phyloP scores from a whole-genome alignment of 1,140 invertebrate species.

The Temnothorax nylanderi region DNA sequence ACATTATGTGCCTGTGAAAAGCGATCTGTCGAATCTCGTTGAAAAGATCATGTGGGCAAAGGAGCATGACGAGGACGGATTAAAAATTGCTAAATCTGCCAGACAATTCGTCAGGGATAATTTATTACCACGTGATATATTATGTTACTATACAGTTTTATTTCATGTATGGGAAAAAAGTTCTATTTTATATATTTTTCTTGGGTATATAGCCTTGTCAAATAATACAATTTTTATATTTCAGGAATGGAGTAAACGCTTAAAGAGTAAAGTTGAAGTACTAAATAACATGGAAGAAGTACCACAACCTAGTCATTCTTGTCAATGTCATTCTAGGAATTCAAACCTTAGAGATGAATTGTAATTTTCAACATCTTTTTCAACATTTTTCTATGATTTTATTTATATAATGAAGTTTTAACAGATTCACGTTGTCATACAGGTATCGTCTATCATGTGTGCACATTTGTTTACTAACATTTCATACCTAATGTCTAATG shows the following conservation, averaged over 20 bases:
- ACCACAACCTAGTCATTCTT: conserved; percentile 86
- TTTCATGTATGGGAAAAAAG: conserved; percentile 88
- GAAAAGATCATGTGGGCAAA: conserved; percentile 93
- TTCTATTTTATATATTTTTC: conserved; percentile 66
- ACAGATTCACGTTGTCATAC: not conserved
- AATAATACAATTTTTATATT: conserved; percentile 73
- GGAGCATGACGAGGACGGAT: conserved; percentile 90
- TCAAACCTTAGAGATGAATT: conserved; percentile 83
- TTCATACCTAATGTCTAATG: conserved; percentile 26
- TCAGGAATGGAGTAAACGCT: conserved; percentile 91
- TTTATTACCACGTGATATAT: conserved; percentile 94
- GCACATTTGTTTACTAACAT: conserved; percentile 27
- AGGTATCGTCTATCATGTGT: not conserved
- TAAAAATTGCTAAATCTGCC: conserved; percentile 90
- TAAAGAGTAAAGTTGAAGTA: conserved; percentile 87
- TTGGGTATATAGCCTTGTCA: conserved; percentile 43
- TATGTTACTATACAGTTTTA: conserved; percentile 95
- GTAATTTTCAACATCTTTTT: conserved; percentile 67
- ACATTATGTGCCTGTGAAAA: conserved; percentile 95
- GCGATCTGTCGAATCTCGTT: conserved; percentile 93
- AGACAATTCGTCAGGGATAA: conserved; percentile 91
- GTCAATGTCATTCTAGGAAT: conserved; percentile 85
- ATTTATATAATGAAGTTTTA: conserved; percentile 30
- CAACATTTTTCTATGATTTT: conserved; percentile 11
- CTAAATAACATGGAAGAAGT: conserved; percentile 92